Evolutionary conservation across 2,888 invertebrate genomes (phyloP), one percentile per base, ranked within the genome.

Genomic region (Chesias legatella): DNA sequence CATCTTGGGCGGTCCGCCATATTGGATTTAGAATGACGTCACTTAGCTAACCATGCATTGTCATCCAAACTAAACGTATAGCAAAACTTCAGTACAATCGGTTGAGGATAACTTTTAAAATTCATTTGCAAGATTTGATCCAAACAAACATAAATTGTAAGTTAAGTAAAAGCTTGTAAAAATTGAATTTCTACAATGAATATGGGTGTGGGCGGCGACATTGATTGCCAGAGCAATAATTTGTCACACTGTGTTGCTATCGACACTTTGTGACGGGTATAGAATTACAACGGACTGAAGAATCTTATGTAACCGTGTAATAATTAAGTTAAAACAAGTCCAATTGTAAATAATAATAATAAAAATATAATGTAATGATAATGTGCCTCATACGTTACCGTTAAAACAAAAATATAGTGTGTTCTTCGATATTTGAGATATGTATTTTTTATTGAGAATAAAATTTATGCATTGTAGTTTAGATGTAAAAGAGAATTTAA

Each of bases 301-400:
- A 60, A 56, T 67, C 56, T 67, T 66, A 64, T 65, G 57, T 45
- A 42, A 43, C 40, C 30, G 22, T 48, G 29, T 53, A 39, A 48
- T 33, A 39, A 10, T 48, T 67, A 64, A 63, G 63, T 66, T 66
- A 60, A 58, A 36, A 54, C 39, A 58, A 65, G 67, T 70, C 70
- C 67, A 72, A 67, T 53, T 60, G 54, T 58, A 58, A 55, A 54
- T 63, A 68, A 53, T 51, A 60, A 46, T 56, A 62, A 58, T 58
- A 60, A 48, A 54, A 57, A 58, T 60, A 60, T 49, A 56, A 60
- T 67, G 59, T 71, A 70, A 70, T 68, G 76, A 79, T 75, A 78
- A 77, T 79, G 86, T 86, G 86, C 86, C 86, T 88, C 85, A 74
- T 74, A 69, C 64, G 85, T 88, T 88, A 88, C 86, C 86, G 82